Conservation (phyloP, 1,140 invertebrate species). For the Wiebesia pumilae region DNA sequence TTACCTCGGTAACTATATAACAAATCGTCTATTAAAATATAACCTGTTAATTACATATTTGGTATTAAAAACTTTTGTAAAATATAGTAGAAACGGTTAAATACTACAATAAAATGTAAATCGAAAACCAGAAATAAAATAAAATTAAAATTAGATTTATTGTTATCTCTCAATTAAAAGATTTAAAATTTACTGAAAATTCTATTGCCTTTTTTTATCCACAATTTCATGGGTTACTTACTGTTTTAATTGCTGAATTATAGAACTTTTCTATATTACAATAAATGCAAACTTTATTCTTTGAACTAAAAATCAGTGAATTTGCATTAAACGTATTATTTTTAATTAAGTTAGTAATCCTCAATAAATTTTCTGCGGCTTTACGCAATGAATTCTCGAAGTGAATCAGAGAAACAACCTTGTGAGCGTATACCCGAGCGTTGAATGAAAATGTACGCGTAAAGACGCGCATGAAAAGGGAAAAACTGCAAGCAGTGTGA, state of each 20-base stretch:
- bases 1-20: no score
- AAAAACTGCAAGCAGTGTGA: conserved; percentile 11
- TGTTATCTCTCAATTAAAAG: background rate
- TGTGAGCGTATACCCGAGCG: background rate
- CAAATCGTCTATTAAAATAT: no score
- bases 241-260: background rate
- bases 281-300: background rate
- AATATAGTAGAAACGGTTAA: no score
- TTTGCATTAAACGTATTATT: background rate
- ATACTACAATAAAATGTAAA: no score
- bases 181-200: background rate
- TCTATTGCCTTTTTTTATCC: background rate
- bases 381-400: background rate
- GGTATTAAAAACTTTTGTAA: no score
- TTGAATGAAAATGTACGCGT: background rate
- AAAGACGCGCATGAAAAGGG: background rate
- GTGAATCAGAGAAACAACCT: background rate
- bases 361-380: background rate
- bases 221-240: no score
- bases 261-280: no score
- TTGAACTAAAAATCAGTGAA: no score
- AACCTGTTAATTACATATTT: no score
- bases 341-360: background rate
- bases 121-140: no score
- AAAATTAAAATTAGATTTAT: no score